Conservation (phyloP, 1,140 invertebrate species). For the Apis mellifera region DNA sequence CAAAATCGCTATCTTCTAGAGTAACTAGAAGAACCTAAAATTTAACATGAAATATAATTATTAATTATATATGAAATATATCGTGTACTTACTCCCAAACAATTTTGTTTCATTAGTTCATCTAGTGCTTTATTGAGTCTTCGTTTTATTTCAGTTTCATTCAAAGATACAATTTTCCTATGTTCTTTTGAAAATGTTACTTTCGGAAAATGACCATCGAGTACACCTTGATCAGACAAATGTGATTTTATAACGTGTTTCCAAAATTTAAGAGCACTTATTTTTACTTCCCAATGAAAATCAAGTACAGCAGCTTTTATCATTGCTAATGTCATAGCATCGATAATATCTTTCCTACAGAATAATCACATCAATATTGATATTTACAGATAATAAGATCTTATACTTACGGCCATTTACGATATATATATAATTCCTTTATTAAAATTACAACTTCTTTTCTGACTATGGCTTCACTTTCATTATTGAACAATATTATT, state of each 20-base stretch:
- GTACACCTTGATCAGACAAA: slow-evolving; percentile 88
- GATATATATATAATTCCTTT: slow-evolving; percentile 85
- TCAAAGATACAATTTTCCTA: slow-evolving; percentile 88
- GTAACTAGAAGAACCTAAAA: slow-evolving; percentile 83
- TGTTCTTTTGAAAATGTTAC: slow-evolving; percentile 90
- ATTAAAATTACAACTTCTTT: slow-evolving; percentile 86
- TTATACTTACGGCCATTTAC: slow-evolving; percentile 82
- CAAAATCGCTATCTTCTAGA: slow-evolving; percentile 86
- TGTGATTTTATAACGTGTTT: slow-evolving; percentile 84
- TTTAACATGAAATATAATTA: slow-evolving; percentile 4
- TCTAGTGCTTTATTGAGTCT: slow-evolving; percentile 85
- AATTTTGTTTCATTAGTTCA: slow-evolving; percentile 85
- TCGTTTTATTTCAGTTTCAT: slow-evolving; percentile 85
- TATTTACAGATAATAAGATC: not conserved
- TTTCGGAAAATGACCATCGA: slow-evolving; percentile 88
- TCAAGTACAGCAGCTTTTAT: slow-evolving; percentile 85
- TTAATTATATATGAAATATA: not conserved
- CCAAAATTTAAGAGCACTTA: slow-evolving; percentile 88
- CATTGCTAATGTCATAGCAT: slow-evolving; percentile 81
- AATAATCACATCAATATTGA: slow-evolving; percentile 7
- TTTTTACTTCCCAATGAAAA: slow-evolving; percentile 90
- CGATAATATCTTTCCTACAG: slow-evolving; percentile 70
- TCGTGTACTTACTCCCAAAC: slow-evolving; percentile 82
- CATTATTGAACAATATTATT: slow-evolving; percentile 84
- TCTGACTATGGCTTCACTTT: slow-evolving; percentile 88